Evolutionary conservation across 2,113 vertebrate species (phyloP), one percentile per base, ranked within the genome.

Genomic region (Falcunculus frontatus): DNA sequence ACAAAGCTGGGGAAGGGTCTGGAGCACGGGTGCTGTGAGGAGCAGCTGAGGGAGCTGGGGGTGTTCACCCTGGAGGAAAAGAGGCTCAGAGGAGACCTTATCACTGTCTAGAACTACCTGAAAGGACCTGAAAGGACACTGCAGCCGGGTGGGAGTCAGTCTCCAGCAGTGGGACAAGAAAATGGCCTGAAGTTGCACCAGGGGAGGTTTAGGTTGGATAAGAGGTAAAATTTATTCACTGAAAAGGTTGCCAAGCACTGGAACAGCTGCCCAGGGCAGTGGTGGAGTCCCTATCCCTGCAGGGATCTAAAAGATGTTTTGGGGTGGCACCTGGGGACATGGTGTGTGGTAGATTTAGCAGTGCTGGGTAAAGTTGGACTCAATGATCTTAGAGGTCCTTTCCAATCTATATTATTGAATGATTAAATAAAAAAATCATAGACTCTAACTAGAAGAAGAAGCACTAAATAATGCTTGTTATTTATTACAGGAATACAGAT

Each of bases 61-160:
- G 9, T 22, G 8, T 49, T 86, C 4, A n/a, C 55, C 7, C 52
- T 65, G 33, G 32, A 59, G 69, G 44, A 68, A 16, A 74, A 18
- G 41, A n/a, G 32, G 8, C 23, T 65, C 11, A 59, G 39, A 6
- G 11, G 27, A 39, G 30, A 70, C 8, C 37, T 65, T 7, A 13
- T 5, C 3, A 2, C 17, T 53, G 44, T 49, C 39, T 20, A 37
- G n/a, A 70, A 8, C 16, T 19, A 9, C 26, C 22, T 59, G 22
- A 37, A 70, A 37, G 30, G 49, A 9, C 26, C 22, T 59, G 22
- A 37, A 70, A 37, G 30, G 49, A 52, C 39, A 11, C 3, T n/a
- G 10, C 0, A 47, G 63, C 30, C 14, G 18, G 22, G 22, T 41
- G n/a, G 25, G n/a, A 7, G 17, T 16, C 2, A 1, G 30, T 23